Percentiles rank a stretch among this genome's conserved stretches.
phyloP scores from a whole-genome alignment of 1,140 invertebrate species.

The Macrosteles quadrilineatus region DNA sequence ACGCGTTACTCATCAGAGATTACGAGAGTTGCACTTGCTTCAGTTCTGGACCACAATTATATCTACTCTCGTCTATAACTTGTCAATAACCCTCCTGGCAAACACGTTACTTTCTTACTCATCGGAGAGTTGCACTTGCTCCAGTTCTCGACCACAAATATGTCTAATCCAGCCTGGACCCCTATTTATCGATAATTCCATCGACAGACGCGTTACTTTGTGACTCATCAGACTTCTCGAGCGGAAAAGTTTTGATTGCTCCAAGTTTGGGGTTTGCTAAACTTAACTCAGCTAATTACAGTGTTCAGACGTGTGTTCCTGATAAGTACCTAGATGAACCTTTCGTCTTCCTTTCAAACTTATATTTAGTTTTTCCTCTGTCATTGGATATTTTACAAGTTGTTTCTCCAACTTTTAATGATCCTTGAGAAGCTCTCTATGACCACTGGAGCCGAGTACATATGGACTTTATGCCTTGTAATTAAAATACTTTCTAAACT shows the following conservation, averaged over 20 bases:
- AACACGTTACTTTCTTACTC: too few species aligned
- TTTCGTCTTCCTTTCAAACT: constrained; percentile 16
- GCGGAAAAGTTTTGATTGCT: constrained; percentile 11
- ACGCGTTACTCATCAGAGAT: not conserved
- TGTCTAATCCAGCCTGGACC: too few species aligned
- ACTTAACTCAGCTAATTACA: not conserved
- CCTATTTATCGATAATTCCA: too few species aligned
- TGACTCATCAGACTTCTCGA: constrained; percentile 12
- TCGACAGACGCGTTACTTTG: not conserved
- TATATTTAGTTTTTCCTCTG: not conserved
- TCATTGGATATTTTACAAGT: not conserved
- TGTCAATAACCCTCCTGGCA: not conserved
- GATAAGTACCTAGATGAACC: constrained; percentile 4
- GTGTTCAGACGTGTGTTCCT: not conserved
- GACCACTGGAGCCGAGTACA: not conserved
- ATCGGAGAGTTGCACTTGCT: too few species aligned
- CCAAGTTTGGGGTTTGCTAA: constrained; percentile 6
- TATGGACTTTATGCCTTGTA: too few species aligned
- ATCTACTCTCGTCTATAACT: too few species aligned
- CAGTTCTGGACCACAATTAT: too few species aligned
- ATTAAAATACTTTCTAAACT: too few species aligned
- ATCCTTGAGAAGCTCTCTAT: not conserved
- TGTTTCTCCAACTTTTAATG: not conserved
- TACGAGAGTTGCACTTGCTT: too few species aligned
- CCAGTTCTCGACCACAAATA: too few species aligned